Base-by-base conservation (phyloP, 1,140 invertebrate species). In the Bombus difficillimus region DNA sequence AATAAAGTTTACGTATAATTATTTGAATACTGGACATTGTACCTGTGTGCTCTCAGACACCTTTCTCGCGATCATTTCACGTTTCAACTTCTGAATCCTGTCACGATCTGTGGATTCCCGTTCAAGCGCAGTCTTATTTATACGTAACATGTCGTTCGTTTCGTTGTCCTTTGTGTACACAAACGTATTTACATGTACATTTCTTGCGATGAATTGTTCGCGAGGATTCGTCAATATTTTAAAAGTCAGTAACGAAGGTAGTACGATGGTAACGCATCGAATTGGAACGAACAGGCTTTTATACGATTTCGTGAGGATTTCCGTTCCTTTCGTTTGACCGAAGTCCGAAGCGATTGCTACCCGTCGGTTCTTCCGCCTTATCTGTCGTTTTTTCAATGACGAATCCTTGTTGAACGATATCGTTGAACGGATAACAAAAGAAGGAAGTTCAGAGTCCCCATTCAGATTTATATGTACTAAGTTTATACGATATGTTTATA, bases 1-100 rank as follows among this genome's bases (percentile, higher is more conserved):
- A 91, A 92, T 91, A 92, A 91, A 92, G 78, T 91, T 92, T 91
- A 88, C 83, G 89, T 92, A 91, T 92, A 82, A 84, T 91, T 81
- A 90, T 89, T 92, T 90, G 75, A 88, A 89, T 57, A 87, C 53
- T 83, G 72, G 79, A 72, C 68, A 78, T 89, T 89, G 83, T 89
- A 89, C 71, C 87, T 88, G 78, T 86, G 66, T 68, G 75, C 72
- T 89, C 82, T 86, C 28, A 78, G 47, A 85, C 64, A 88, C 83
- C 87, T 89, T 53, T 91, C 85, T 74, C 85, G 84, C 78, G n/a
- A 68, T 71, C 77, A 62, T 69, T n/a, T 62, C 62, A 43, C 34
- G 37, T 25, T 72, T 59, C 39, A 57, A 13, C 37, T 28, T 69
- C 39, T 0, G 68, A 64, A n/a, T 32, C 18, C 64, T 59, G 57